phyloP scores from a whole-genome alignment of 2,113 vertebrate genomes.

The Sebastes fasciatus region DNA sequence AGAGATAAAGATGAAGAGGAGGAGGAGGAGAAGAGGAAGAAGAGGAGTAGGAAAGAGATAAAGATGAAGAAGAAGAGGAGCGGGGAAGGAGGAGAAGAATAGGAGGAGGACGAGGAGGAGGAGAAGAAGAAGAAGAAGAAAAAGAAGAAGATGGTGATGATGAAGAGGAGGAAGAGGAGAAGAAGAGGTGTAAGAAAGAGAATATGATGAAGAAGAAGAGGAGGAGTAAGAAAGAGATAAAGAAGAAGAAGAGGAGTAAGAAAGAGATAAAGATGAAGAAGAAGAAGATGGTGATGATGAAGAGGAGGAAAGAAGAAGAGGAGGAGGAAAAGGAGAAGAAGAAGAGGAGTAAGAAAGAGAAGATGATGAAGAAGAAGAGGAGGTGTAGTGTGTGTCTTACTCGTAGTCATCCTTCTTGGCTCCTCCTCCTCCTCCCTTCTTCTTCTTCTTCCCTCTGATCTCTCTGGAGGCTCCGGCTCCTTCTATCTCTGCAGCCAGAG shows the following conservation, averaged over 20 bases:
- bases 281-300: neutral
- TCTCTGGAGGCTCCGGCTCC: conserved; percentile 95
- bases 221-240: neutral
- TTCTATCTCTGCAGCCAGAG: conserved; percentile 97
- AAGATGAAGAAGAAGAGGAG: neutral
- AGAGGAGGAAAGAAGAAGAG: neutral
- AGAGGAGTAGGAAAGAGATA: neutral
- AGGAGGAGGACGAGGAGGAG: neutral
- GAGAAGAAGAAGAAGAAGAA: neutral
- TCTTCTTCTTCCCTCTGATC: conserved; percentile 92
- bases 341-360: neutral
- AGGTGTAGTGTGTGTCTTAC: conserved; percentile 70
- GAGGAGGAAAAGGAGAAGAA: neutral
- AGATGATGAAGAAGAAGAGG: neutral
- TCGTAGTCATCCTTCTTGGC: conserved; percentile 94
- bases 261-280: neutral
- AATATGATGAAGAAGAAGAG: neutral
- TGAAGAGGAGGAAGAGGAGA: neutral
- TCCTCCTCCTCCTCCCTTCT: conserved; percentile 81
- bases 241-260: neutral
- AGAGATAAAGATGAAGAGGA: neutral
- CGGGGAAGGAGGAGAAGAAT: neutral
- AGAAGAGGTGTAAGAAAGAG: neutral
- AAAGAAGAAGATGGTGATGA: neutral
- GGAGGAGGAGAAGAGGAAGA: neutral